These are phyloP conservation scores for Allacma fusca DNA, from an alignment of 2,888 invertebrate species.

Conservation along the genomic window DNA sequence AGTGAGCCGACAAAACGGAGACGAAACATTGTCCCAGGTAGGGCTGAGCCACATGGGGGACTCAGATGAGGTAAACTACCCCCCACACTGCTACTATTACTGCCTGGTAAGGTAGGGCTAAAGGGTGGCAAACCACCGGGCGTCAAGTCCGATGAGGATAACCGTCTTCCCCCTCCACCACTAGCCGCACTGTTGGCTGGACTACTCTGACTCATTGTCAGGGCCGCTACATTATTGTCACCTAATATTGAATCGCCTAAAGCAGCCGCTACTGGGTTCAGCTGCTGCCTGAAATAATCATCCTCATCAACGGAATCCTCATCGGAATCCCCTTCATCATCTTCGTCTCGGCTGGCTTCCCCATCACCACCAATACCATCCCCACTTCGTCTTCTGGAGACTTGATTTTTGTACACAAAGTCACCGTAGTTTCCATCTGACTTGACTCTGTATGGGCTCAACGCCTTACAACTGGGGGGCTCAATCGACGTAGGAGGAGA, in stretches of 20 bases:
- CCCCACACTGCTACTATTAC: background rate
- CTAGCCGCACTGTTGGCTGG: conserved; percentile 13
- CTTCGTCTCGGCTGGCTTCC: conserved; percentile 19
- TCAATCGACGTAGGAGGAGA: conserved; percentile 37
- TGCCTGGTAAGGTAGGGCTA: background rate
- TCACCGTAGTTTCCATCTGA: conserved; percentile 11
- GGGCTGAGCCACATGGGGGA: conserved; percentile 65
- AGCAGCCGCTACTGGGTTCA: conserved; percentile 29
- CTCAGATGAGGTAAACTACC: conserved; percentile 49
- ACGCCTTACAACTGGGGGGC: conserved; percentile 16
- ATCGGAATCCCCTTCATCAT: conserved; percentile 31
- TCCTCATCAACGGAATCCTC: conserved; percentile 37
- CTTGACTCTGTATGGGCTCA: conserved; percentile 29
- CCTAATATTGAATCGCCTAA: conserved; percentile 2
- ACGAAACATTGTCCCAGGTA: conserved; percentile 78
- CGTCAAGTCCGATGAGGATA: conserved; percentile 27
- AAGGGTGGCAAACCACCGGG: background rate
- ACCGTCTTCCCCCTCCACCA: conserved; percentile 4
- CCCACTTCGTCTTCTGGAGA: background rate
- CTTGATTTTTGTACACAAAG: conserved; percentile 7
- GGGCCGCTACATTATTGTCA: conserved; percentile 21
- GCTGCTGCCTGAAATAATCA: conserved; percentile 36
- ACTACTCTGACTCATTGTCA: too few species aligned
- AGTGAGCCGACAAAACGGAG: conserved; percentile 84
- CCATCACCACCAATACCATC: conserved; percentile 44